Evolutionary conservation across 1,140 invertebrate genomes (phyloP), one percentile per base, ranked within the genome.

Genomic region (Drosophila lowei): DNA sequence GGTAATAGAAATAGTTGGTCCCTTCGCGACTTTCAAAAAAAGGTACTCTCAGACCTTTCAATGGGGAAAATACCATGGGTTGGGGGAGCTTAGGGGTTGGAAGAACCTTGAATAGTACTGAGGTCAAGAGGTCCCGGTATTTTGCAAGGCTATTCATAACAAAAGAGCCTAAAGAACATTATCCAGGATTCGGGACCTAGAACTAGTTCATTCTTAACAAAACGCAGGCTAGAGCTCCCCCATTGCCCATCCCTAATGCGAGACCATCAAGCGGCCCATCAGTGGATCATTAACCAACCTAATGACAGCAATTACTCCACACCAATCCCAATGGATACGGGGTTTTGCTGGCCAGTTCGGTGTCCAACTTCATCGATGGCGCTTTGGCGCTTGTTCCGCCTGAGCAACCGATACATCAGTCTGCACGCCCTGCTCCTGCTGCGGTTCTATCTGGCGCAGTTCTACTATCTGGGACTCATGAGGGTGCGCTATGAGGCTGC

Each of bases 381-480:
- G 16, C 47, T 65, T 28, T 58, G 73, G 60, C 59, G 65, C 18
- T 59, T 72, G 18, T 68, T 62, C 23, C 71, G 72, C 13, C 25
- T 49, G 38, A 21, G 59, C 53, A 79, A 72, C 41, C 42, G 56
- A 5, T 79, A 80, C 52, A 79, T 80, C 8, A 79, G 77, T 21
- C 21, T 42, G 8, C 77, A 79, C 38, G 65, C 49, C 7, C 28
- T 80, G 41, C 41, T 79, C 11, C 47, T 79, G 77, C 56, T 79
- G 47, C 77, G 77, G n/a, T 79, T 79, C 47, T 76, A 80, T 25
- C 42, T 65, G 65, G 56, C 47, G 11, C 72, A 75, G 53, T 79
- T 71, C 15, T 70, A 65, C 7, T 58, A 64, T 42, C 38, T 79
- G 28, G 77, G 77, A 0, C 47, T 79, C 42, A 61, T 79, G 46